These are phyloP conservation scores for Brachionus sp. DNA, from an alignment of 1,140 invertebrate genomes.

Conservation along the genomic window DNA sequence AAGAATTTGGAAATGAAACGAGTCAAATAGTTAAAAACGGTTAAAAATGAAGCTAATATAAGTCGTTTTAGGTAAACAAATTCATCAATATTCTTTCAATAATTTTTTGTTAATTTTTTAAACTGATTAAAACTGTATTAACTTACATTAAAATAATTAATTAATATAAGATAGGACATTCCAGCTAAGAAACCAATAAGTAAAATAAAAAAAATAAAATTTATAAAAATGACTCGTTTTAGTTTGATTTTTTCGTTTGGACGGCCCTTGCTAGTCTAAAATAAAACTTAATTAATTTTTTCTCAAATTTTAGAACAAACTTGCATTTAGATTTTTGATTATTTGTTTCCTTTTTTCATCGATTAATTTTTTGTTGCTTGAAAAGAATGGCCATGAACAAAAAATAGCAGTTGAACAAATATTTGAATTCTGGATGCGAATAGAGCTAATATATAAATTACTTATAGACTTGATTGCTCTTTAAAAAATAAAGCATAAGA, in stretches of 20 bases:
- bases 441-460: not conserved
- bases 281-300: not conserved
- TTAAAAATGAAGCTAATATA: not conserved
- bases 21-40: not conserved
- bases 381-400: slow-evolving; percentile 13
- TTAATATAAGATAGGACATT: not conserved
- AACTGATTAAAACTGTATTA: no score
- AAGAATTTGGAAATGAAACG: not conserved
- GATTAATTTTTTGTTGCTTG: not conserved
- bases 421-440: not conserved
- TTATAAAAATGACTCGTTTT: not conserved
- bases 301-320: not conserved
- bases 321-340: not conserved
- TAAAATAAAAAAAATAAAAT: not conserved
- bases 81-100: not conserved
- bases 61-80: not conserved
- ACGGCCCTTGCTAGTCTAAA: not conserved
- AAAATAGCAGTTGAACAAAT: not conserved
- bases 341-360: not conserved
- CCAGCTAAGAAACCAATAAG: not conserved
- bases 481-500: not conserved
- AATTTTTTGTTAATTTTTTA: not conserved
- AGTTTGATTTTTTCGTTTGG: not conserved
- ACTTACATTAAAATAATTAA: not conserved
- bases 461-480: not conserved